Evolutionary conservation across 1,140 invertebrate species (phyloP).

Genomic region (Drepana arcuata): DNA sequence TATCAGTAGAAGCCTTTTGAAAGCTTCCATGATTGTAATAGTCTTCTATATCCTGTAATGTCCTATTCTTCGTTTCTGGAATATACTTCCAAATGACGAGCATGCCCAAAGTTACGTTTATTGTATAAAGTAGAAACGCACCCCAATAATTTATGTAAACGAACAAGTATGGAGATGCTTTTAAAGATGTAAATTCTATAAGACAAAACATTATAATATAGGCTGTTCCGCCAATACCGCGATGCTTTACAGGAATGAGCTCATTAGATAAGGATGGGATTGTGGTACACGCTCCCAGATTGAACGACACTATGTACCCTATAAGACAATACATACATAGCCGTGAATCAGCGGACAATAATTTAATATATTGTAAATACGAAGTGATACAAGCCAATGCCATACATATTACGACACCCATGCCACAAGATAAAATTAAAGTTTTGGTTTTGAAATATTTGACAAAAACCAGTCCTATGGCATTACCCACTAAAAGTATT

Average conservation of each 20-base stretch:
- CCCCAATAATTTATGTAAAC: background rate
- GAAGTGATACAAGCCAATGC: background rate
- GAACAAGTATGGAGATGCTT: slow-evolving; percentile 1
- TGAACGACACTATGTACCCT: background rate
- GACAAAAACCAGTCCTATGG: background rate
- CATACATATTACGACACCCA: background rate
- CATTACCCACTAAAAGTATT: background rate
- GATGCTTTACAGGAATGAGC: slow-evolving; percentile 6
- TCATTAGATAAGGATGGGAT: slow-evolving; percentile 1
- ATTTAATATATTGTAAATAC: background rate
- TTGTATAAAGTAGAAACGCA: background rate
- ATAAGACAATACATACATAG: background rate
- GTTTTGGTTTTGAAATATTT: slow-evolving; percentile 5
- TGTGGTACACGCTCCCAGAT: background rate
- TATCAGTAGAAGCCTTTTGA: too few relatives aligned
- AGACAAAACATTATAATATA: slow-evolving; percentile 2
- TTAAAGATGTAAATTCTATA: background rate
- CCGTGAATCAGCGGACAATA: background rate
- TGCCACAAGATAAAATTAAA: background rate
- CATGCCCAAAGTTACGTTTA: background rate
- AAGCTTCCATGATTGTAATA: slow-evolving; percentile 7
- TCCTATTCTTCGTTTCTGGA: slow-evolving; percentile 4
- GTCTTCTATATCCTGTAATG: slow-evolving; percentile 8
- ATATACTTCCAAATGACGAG: slow-evolving; percentile 4
- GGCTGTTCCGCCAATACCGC: slow-evolving; percentile 5